A percentile compares a stretch with the other conserved stretches of the same genome.
Conservation (phyloP, 2,113 vertebrate genomes). For the Cyprinodon tularosa region DNA sequence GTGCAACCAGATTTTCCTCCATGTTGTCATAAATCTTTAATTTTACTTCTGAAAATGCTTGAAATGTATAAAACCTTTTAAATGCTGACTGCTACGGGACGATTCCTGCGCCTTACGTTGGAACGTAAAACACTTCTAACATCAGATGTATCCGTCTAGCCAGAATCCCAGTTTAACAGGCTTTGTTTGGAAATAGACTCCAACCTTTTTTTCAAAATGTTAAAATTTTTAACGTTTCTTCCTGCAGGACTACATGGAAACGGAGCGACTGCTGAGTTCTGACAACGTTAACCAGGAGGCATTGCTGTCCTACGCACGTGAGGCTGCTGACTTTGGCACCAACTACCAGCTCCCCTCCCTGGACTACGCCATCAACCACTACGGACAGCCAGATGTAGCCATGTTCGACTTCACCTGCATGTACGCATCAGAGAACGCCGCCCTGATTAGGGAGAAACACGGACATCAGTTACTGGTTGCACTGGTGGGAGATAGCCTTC, state of each 20-base stretch:
- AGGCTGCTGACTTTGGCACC: slow-evolving; percentile 96
- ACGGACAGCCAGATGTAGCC: slow-evolving; percentile 91
- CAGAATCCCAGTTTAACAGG: background rate
- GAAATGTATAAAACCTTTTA: no score
- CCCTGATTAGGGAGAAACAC: slow-evolving; percentile 88
- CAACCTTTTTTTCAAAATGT: background rate
- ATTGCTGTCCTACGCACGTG: slow-evolving; percentile 90
- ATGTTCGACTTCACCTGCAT: slow-evolving; percentile 99
- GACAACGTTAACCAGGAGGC: slow-evolving; percentile 92
- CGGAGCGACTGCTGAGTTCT: slow-evolving; percentile 85
- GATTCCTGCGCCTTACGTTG: no score
- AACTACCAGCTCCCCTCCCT: slow-evolving; percentile 96
- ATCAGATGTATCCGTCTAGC: no score
- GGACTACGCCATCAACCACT: slow-evolving; percentile 95
- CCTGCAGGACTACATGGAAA: slow-evolving; percentile 88
- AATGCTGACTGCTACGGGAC: no score
- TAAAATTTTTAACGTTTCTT: background rate
- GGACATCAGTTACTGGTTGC: slow-evolving; percentile 89
- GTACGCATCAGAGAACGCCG: slow-evolving; percentile 96
- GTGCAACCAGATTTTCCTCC: no score
- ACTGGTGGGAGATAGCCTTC: slow-evolving; percentile 93
- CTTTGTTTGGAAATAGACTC: background rate
- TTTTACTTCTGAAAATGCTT: no score
- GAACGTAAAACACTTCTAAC: no score
- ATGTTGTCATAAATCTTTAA: no score